These are phyloP conservation scores for Brachypterus glaber DNA, from an alignment of 2,888 invertebrate genomes.

Conservation along the genomic window DNA sequence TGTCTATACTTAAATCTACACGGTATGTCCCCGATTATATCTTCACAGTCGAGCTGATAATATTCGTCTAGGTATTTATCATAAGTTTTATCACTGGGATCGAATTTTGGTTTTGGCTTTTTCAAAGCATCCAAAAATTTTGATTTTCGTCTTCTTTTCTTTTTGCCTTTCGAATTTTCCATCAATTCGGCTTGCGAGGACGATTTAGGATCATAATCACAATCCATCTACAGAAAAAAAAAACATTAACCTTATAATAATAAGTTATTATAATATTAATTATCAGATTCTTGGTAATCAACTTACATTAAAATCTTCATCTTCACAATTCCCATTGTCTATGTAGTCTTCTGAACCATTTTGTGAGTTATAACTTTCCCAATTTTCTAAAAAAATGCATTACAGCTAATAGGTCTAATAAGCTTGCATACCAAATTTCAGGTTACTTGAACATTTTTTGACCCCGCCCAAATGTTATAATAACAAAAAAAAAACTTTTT, in stretches of 20 bases:
- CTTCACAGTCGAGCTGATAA: constrained; percentile 91
- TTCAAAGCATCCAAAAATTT: constrained; percentile 65
- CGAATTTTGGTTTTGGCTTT: constrained; percentile 72
- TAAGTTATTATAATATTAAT: constrained; percentile 4
- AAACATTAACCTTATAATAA: constrained; percentile 16
- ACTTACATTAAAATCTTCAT: constrained; percentile 60
- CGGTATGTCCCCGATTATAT: constrained; percentile 83
- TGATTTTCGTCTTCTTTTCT: constrained; percentile 56
- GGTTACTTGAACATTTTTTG: too few relatives aligned
- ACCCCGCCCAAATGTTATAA: too few relatives aligned
- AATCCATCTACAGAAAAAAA: constrained; percentile 63
- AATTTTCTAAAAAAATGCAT: constrained; percentile 49
- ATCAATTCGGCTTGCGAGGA: constrained; percentile 48
- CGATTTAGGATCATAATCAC: constrained; percentile 62
- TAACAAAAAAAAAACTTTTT: too few relatives aligned
- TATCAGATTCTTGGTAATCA: not conserved
- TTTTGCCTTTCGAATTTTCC: constrained; percentile 48
- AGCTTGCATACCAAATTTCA: too few relatives aligned
- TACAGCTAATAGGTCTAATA: constrained; percentile 6
- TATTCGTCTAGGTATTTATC: constrained; percentile 89
- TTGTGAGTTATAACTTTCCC: constrained; percentile 50
- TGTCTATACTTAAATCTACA: constrained; percentile 89
- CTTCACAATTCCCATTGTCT: too few relatives aligned
- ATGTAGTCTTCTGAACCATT: constrained; percentile 14
- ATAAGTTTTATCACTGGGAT: constrained; percentile 70